Evolutionary conservation across 2,113 vertebrate genomes (phyloP).

Genomic region (Cyphomyrus discorhynchus): DNA sequence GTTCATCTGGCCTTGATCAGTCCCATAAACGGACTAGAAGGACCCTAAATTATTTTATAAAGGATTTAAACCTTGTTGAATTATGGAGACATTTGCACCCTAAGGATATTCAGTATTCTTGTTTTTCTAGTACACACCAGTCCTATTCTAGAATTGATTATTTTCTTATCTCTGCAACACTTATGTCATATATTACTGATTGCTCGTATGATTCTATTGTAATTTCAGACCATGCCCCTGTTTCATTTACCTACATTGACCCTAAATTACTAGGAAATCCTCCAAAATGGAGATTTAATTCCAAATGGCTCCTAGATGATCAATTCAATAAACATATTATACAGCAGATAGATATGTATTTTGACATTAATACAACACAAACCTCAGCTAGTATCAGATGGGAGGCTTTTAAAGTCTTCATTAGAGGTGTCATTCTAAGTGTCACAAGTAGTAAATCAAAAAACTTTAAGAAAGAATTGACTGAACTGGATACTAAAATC

Average conservation of each 20-base stretch:
- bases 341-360: constrained; percentile 15
- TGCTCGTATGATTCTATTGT: constrained; percentile 9
- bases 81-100: not conserved
- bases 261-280: not conserved
- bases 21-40: not conserved
- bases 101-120: not conserved
- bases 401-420: constrained; percentile 19
- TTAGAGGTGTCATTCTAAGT: constrained; percentile 5
- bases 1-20: not conserved
- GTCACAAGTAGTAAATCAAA: constrained; percentile 3
- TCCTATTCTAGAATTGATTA: constrained; percentile 11
- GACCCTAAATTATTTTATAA: not conserved
- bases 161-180: constrained; percentile 10
- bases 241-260: not conserved
- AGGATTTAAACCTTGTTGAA: constrained; percentile 5
- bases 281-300: constrained; percentile 5
- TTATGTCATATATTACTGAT: not conserved
- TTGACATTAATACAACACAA: constrained; percentile 18
- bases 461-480: not conserved
- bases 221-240: constrained; percentile 11
- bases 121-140: constrained; percentile 15
- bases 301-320: not conserved
- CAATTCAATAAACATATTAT: not conserved
- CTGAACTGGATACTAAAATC: not conserved
- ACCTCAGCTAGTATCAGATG: constrained; percentile 13